Evolutionary conservation across 2,113 vertebrate species (phyloP), one percentile per base, ranked within the genome.

Genomic region (Coptodon bakossiorum): DNA sequence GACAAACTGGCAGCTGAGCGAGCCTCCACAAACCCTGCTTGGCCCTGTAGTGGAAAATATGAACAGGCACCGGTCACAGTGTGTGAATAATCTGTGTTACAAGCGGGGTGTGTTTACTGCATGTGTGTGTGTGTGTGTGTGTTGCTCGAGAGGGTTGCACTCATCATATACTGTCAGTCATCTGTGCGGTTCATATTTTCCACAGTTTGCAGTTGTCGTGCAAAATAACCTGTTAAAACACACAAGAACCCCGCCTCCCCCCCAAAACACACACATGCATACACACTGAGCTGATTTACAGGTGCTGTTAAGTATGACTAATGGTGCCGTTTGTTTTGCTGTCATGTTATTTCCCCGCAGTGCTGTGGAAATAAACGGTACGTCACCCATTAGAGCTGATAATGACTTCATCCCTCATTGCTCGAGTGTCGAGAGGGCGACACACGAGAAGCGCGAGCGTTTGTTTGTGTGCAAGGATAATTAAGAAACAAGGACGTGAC

Each of bases 281-380:
- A 45, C 36, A 2, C 80, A 87, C 61, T 81, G 27, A 83, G 83
- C 89, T 92, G 90, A 93, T 94, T 93, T 94, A 95, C 92, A 92
- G 93, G 91, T 91, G 93, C 76, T 92, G 91, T 86, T 93, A 89
- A 88, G 83, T 92, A 63, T 93, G 93, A 94, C 90, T 93, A 93
- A 94, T 94, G 91, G 84, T 85, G 87, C 92, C 89, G 91, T 94
- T 92, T 93, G 93, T 90, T 94, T 94, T 91, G 93, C 94, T 92
- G 94, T 94, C 92, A 91, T 92, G 92, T 93, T 93, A 88, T 93
- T 95, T 93, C 90, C 87, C 90, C 36, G 73, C 88, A 90, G 91
- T 34, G 81, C 92, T 48, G 91, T 93, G 93, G 92, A 93, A 92
- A 91, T 87, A 90, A 31, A 82, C 48, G 82, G 86, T 82, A 88